Evolutionary conservation across 1,140 invertebrate genomes (phyloP), one percentile per base, ranked within the genome.

Genomic region (Nylanderia fulva): DNA sequence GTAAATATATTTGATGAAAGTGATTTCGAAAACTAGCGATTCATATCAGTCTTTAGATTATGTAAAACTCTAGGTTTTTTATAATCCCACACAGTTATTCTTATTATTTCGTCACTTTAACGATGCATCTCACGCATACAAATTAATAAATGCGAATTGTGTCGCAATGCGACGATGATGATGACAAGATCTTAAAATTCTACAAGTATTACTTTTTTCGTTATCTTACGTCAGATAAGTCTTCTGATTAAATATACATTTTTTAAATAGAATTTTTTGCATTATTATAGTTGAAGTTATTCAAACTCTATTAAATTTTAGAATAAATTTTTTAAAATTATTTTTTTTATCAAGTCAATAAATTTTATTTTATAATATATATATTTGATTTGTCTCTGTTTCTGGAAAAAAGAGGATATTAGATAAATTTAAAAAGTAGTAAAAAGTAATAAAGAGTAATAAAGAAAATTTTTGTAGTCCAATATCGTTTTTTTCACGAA

Each of bases 141-240:
- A 84, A 84, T 84, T 75, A 84, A 84, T 56, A 63, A 80, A 84
- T 76, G 80, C 72, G 8, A 6, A 3, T 76, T 60, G 2, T 48
- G 42, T 39, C 56, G 58, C 18, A 54, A 82, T 60, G 15, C 24
- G 21, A 45, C 29, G n/a, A 82, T 52, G 42, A 71, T 60, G 36
- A 24, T 15, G 18, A 1, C 29, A 42, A 9, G 1, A 52, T 45
- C 42, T 61, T 48, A 24, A 71, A 42, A 58, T 68, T 76, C 64
- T 86, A 82, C 45, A 45, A 63, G 21, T 5, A 52, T 64, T 21
- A 76, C 4, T 18, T 39, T 18, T 56, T 27, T 48, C 24, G 7
- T 18, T 45, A 58, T 42, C 24, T 39, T 42, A 21, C 11, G 7
- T 60, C 9, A 9, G 9, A 15, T 27, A 29, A 45, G 33, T 60